Conservation (phyloP, 1,140 invertebrate genomes). For the Monochamus saltuarius region DNA sequence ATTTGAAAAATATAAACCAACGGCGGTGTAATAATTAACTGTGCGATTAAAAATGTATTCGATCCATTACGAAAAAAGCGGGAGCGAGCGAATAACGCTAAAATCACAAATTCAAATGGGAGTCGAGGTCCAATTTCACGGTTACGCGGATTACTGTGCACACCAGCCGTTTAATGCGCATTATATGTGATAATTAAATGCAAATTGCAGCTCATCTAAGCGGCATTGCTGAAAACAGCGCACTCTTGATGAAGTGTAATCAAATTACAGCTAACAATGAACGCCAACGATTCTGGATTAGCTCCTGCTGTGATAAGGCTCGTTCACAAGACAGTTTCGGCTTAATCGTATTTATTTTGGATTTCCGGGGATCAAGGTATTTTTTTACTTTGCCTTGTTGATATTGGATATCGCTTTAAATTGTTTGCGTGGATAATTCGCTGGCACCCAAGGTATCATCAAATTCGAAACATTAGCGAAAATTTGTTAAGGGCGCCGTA, state of each 20-base stretch:
- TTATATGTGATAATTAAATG: conserved; percentile 54
- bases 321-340: conserved; percentile 35
- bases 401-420: too few relatives aligned
- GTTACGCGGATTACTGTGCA: conserved; percentile 35
- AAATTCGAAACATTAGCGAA: too few relatives aligned
- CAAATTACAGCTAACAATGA: conserved; percentile 49
- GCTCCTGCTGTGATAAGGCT: conserved; percentile 23
- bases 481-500: too few relatives aligned
- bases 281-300: conserved; percentile 14
- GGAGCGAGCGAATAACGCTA: background rate
- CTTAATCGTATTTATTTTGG: conserved; percentile 24
- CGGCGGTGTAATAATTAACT: too few relatives aligned
- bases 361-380: background rate
- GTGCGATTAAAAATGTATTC: background rate
- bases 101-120: conserved; percentile 41
- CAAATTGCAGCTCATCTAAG: conserved; percentile 52
- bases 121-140: conserved; percentile 43
- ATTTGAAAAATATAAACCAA: too few relatives aligned
- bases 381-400: too few relatives aligned
- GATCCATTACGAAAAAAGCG: background rate
- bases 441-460: too few relatives aligned
- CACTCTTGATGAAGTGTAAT: conserved; percentile 52
- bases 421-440: too few relatives aligned
- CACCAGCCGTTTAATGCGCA: conserved; percentile 48
- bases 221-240: conserved; percentile 49